Evolutionary conservation across 2,888 invertebrate genomes (phyloP).

Genomic region (Nectonema munidae): DNA sequence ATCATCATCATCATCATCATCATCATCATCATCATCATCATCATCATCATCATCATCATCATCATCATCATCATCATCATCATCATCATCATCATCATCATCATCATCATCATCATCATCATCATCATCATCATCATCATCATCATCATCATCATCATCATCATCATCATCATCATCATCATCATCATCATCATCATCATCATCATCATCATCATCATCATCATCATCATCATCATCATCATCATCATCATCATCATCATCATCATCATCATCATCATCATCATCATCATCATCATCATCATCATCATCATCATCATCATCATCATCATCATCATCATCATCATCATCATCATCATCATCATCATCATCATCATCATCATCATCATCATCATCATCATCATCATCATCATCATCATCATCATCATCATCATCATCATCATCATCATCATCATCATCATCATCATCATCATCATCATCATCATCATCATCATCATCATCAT

Average conservation of each 20-base stretch:
- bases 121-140: constrained; percentile 5
- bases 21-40: constrained; percentile 5
- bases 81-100: constrained; percentile 5
- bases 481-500: constrained; percentile 5
- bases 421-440: constrained; percentile 5
- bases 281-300: constrained; percentile 5
- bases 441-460: constrained; percentile 5
- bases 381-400: constrained; percentile 5
- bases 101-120: constrained; percentile 5
- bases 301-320: constrained; percentile 5
- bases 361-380: constrained; percentile 5
- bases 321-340: constrained; percentile 5
- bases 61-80: constrained; percentile 5
- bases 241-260: constrained; percentile 5
- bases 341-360: constrained; percentile 5
- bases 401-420: constrained; percentile 5
- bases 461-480: constrained; percentile 5
- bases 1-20: constrained; percentile 5
- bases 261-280: constrained; percentile 5
- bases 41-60: constrained; percentile 5
- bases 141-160: constrained; percentile 5
- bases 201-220: constrained; percentile 5
- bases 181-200: constrained; percentile 5
- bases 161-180: constrained; percentile 5
- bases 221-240: constrained; percentile 5